Base-by-base conservation (phyloP, 2,888 invertebrate genomes). In the Folsomia candida region DNA sequence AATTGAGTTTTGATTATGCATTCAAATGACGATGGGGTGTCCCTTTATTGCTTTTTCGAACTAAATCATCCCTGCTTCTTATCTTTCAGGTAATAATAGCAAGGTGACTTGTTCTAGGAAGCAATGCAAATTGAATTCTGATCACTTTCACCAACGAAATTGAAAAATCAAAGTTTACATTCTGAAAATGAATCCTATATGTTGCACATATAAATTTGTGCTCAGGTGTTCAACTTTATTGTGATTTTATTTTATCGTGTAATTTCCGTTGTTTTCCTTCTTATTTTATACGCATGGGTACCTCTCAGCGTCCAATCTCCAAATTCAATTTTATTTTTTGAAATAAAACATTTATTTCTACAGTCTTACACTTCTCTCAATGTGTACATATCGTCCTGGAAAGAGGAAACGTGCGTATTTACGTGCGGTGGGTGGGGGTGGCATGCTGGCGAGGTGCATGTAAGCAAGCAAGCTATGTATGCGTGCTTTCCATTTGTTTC, bases 201-300 rank as follows among this genome's bases (percentile, higher is more conserved):
- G n/a, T n/a, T n/a, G n/a, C n/a, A n/a, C 14, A 37, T 37, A 37
- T 37, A 37, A 37, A 14, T 14, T 37, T 9, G 14, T 54, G 54
- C 54, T 54, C 54, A 54, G 54, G 54, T 54, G 54, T 54, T 18
- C 20, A 54, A 20, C n/a, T 54, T 54, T 54, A 37, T 37, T 37
- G 37, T 37, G 37, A 37, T 37, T 37, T 37, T 37, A 37, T 37
- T 37, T 54, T 22, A 54, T 54, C 54, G 54, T 6, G 54, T 54
- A 22, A 18, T 54, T 22, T 54, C 54, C 37, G 37, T 37, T 37
- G 37, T 54, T 54, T 54, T 54, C 54, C 22, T 54, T 54, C 54
- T 54, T 54, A 22, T 54, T 54, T 54, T 54, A 18, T 22, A 14
- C 54, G 20, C 54, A 37, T 54, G 18, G 54, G 11, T n/a, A 20